Percentiles rank a stretch among this genome's conserved stretches.
Conservation (phyloP, 2,888 invertebrate genomes). For the Cabera pusaria region DNA sequence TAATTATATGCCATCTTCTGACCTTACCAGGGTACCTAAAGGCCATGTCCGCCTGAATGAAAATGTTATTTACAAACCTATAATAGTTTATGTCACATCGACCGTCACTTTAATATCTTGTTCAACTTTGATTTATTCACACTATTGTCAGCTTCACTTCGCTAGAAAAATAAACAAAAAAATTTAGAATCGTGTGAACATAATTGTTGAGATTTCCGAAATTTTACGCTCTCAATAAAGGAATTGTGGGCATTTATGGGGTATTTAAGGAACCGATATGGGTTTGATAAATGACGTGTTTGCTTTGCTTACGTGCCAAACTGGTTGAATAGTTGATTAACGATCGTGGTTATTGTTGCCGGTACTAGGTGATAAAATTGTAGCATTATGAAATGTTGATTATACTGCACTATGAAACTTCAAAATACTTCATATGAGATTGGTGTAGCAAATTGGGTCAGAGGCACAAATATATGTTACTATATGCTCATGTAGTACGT, state of each 20-base stretch:
- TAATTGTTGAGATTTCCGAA: conserved; percentile 36
- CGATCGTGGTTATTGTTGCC: conserved; percentile 33
- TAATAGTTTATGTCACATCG: conserved; percentile 70
- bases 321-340: conserved; percentile 47
- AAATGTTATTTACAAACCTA: conserved; percentile 47
- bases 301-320: conserved; percentile 42
- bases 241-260: conserved; percentile 77
- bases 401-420: too few relatives aligned
- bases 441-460: too few relatives aligned
- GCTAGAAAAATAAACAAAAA: conserved; percentile 17
- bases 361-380: conserved; percentile 27
- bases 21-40: conserved; percentile 20
- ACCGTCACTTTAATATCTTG: conserved; percentile 61
- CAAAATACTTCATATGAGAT: too few relatives aligned
- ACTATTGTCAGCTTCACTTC: conserved; percentile 40
- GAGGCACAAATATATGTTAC: too few relatives aligned
- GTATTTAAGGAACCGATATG: conserved; percentile 52
- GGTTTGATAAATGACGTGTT: conserved; percentile 65
- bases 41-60: conserved; percentile 38
- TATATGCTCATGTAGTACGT: too few relatives aligned
- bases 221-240: conserved; percentile 67
- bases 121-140: conserved; percentile 75
- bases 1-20: too few relatives aligned
- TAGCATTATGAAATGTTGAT: conserved; percentile 9
- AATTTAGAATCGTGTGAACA: conserved; percentile 57